These are phyloP conservation scores for Hafferia zeledoni DNA, from an alignment of 2,797 vertebrate genomes.

Conservation along the genomic window DNA sequence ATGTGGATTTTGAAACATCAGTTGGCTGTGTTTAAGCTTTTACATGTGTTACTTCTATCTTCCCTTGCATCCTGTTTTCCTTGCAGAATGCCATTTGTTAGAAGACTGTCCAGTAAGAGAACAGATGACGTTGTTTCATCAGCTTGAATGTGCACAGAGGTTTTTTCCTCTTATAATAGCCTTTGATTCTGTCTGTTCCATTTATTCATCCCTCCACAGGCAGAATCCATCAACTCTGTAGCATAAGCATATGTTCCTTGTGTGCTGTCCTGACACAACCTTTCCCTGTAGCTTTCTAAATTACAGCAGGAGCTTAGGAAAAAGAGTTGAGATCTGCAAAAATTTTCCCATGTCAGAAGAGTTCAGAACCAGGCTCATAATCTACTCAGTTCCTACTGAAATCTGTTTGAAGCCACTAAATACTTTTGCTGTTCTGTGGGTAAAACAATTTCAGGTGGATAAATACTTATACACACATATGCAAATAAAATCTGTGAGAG, in stretches of 20 bases:
- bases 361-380: not conserved
- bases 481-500: not conserved
- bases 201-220: not conserved
- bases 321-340: not conserved
- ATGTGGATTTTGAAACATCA: not conserved
- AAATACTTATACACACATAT: not conserved
- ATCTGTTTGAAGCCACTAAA: not conserved
- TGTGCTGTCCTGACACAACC: not conserved
- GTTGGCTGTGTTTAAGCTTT: not conserved
- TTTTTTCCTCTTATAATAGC: not conserved
- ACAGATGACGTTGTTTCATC: constrained; percentile 3
- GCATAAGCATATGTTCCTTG: not conserved
- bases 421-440: not conserved
- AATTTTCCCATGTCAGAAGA: not conserved
- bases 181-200: not conserved
- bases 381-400: not conserved
- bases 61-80: not conserved
- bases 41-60: not conserved
- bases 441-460: not conserved
- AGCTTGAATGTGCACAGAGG: not conserved
- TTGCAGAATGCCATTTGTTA: not conserved
- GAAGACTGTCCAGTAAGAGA: not conserved
- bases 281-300: not conserved
- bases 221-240: not conserved
- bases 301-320: not conserved